Evolutionary conservation across 35 echinoderm and acorn worm species (phyloP).

Genomic region (Stichopus chloronotus): DNA sequence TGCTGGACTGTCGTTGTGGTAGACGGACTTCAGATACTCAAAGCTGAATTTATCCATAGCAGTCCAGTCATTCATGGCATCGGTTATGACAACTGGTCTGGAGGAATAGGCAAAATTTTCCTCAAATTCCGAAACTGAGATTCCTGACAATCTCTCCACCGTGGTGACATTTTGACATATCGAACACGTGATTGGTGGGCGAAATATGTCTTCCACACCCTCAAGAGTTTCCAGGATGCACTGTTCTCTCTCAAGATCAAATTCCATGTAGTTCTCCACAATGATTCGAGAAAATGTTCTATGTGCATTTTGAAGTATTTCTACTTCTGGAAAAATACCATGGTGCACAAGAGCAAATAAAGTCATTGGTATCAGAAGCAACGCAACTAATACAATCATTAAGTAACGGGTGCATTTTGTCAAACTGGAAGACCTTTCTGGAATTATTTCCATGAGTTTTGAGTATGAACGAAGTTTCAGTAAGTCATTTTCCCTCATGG

Average conservation of each 20-base stretch:
- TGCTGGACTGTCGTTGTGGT: constrained; percentile 61
- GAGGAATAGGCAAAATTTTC: constrained; percentile 67
- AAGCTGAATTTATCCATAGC: constrained; percentile 75
- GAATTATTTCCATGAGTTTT: neutral
- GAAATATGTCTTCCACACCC: constrained; percentile 64
- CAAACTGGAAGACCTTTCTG: neutral
- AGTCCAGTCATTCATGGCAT: constrained; percentile 75
- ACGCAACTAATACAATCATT: neutral
- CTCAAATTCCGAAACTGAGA: constrained; percentile 58
- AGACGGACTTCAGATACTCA: constrained; percentile 70
- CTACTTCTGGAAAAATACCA: neutral
- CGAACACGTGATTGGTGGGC: constrained; percentile 72
- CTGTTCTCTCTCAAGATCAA: constrained; percentile 45
- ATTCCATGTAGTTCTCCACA: constrained; percentile 23
- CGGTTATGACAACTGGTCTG: constrained; percentile 64
- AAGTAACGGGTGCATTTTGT: neutral
- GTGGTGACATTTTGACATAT: constrained; percentile 61
- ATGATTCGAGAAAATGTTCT: constrained; percentile 29
- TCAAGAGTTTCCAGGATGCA: constrained; percentile 58
- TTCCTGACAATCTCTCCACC: constrained; percentile 47
- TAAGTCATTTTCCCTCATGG: neutral
- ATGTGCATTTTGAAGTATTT: constrained; percentile 23
- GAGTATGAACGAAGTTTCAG: neutral
- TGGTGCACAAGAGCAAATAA: constrained; percentile 26
- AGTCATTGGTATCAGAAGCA: neutral